These are phyloP conservation scores for Chaenogobius annularis DNA, from an alignment of 2,113 vertebrate species.

Conservation along the genomic window DNA sequence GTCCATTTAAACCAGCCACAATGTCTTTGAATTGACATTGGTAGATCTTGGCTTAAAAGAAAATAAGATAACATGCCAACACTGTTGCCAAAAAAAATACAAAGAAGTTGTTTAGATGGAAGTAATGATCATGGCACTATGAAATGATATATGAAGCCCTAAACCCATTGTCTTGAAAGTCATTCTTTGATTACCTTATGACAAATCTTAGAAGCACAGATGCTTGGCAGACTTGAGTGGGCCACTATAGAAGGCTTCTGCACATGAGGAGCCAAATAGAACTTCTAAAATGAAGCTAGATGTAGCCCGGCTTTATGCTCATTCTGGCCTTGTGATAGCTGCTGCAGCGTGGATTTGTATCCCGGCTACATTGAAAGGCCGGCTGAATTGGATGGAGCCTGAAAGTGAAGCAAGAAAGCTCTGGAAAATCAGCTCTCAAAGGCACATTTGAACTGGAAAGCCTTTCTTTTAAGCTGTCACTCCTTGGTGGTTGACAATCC, in stretches of 20 bases:
- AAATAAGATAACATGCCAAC: neutral
- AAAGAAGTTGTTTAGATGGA: conserved; percentile 44
- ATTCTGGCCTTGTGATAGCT: conserved; percentile 78
- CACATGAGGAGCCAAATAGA: conserved; percentile 67
- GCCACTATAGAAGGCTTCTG: conserved; percentile 55
- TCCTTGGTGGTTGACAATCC: conserved; percentile 80
- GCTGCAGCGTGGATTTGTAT: conserved; percentile 80
- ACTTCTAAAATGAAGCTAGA: conserved; percentile 72
- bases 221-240: conserved; percentile 71
- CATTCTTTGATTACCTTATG: conserved; percentile 75
- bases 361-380: conserved; percentile 80
- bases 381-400: conserved; percentile 80
- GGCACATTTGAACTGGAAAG: conserved; percentile 81
- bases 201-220: conserved; percentile 73
- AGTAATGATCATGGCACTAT: conserved; percentile 55
- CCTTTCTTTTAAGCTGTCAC: conserved; percentile 80
- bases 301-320: conserved; percentile 78
- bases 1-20: conserved; percentile 54
- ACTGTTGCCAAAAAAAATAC: conserved; percentile 16
- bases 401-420: conserved; percentile 82
- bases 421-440: conserved; percentile 82
- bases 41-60: neutral
- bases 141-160: conserved; percentile 41
- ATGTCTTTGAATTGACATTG: conserved; percentile 41
- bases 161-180: conserved; percentile 64